Conservation (phyloP, 1,140 invertebrate genomes). For the Leptinotarsa lineolata region DNA sequence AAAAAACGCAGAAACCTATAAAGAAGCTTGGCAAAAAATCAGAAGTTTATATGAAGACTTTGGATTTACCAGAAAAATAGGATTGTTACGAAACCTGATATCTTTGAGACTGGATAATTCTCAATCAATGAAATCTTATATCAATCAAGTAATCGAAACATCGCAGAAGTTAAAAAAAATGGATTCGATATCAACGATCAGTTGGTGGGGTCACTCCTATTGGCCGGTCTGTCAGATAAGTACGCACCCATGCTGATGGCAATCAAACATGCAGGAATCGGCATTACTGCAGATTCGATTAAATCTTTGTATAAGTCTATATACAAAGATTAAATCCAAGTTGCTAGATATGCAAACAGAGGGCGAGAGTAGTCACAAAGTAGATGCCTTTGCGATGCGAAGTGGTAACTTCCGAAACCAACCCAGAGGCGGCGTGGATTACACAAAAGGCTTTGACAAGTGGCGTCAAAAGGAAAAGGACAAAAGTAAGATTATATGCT, state of each 20-base stretch:
- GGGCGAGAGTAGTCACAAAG: not conserved
- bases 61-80: slow-evolving; percentile 11
- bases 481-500: not conserved
- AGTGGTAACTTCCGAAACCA: not conserved
- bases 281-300: no score
- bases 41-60: slow-evolving; percentile 31
- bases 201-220: no score
- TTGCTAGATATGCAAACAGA: slow-evolving; percentile 29
- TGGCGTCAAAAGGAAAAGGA: not conserved
- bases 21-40: slow-evolving; percentile 31
- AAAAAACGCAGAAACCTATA: slow-evolving; percentile 14
- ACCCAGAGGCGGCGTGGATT: not conserved
- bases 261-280: no score
- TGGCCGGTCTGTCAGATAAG: no score
- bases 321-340: slow-evolving; percentile 33
- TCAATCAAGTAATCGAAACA: no score
- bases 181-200: no score
- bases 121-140: no score
- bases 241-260: no score
- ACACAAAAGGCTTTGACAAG: not conserved
- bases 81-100: no score
- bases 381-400: not conserved
- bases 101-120: no score
- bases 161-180: no score
- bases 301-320: no score